Evolutionary conservation across 2,113 vertebrate species (phyloP).

Genomic region (Laticauda colubrina): DNA sequence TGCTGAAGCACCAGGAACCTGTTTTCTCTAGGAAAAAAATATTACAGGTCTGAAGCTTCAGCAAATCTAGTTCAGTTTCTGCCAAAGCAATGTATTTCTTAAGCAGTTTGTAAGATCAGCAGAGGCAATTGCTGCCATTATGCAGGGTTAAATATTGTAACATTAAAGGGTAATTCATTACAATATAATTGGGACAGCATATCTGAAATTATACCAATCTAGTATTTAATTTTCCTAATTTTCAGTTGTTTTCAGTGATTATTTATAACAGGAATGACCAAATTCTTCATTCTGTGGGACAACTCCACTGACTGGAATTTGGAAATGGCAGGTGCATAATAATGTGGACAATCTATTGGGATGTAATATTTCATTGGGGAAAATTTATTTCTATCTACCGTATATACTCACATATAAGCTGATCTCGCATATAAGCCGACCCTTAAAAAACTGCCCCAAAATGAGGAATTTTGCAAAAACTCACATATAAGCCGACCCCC

Average conservation of each 20-base stretch:
- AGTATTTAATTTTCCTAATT: not conserved
- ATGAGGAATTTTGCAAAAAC: too few relatives aligned
- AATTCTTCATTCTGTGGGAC: not conserved
- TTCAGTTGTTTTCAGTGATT: not conserved
- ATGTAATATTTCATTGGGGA: not conserved
- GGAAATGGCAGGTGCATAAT: not conserved
- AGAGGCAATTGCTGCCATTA: not conserved
- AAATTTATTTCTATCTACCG: not conserved
- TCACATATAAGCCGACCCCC: too few relatives aligned
- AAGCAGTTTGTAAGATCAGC: not conserved
- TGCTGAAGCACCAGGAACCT: constrained; percentile 65
- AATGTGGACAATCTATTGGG: not conserved
- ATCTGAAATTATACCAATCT: not conserved
- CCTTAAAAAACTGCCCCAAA: too few relatives aligned
- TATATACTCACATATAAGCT: too few relatives aligned
- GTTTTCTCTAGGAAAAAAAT: constrained; percentile 53
- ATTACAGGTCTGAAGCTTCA: constrained; percentile 14
- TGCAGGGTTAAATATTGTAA: not conserved
- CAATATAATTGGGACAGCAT: not conserved
- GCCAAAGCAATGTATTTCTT: not conserved
- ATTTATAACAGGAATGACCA: not conserved
- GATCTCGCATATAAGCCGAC: too few relatives aligned
- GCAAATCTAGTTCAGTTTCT: not conserved
- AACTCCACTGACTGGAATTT: not conserved
- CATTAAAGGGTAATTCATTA: not conserved